Conservation (phyloP, 1,140 invertebrate genomes). For the Formica selysi region DNA sequence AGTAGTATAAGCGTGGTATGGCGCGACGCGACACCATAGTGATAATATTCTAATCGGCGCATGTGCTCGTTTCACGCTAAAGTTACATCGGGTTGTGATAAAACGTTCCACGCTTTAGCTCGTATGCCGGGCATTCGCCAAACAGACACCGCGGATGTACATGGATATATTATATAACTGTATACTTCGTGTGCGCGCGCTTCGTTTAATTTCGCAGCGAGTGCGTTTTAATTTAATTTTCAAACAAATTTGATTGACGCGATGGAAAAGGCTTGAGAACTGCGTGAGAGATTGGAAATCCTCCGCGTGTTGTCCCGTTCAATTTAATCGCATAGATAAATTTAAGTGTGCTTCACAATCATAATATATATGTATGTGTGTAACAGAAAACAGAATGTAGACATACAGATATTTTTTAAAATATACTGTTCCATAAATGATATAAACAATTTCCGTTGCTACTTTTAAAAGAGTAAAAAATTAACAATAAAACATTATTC, state of each 20-base stretch:
- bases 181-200: not conserved
- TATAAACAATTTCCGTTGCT: not conserved
- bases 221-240: slow-evolving; percentile 56
- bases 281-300: not conserved
- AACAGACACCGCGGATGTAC: not conserved
- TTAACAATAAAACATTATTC: not conserved
- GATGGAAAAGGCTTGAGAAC: slow-evolving; percentile 40
- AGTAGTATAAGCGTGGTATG: slow-evolving; percentile 25
- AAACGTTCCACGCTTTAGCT: slow-evolving; percentile 1
- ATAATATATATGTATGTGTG: not conserved
- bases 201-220: slow-evolving; percentile 40
- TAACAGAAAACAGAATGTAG: not conserved
- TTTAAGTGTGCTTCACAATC: not conserved
- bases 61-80: slow-evolving; percentile 41
- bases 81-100: slow-evolving; percentile 43
- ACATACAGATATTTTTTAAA: not conserved
- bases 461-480: not conserved
- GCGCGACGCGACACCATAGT: slow-evolving; percentile 44
- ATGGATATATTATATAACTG: not conserved
- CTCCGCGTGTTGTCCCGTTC: slow-evolving; percentile 12
- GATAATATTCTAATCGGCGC: slow-evolving; percentile 73
- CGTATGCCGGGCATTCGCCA: not conserved
- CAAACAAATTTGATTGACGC: slow-evolving; percentile 45
- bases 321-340: slow-evolving; percentile 25
- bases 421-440: not conserved